Evolutionary conservation across 2,797 vertebrate species (phyloP), one percentile per base, ranked within the genome.

Genomic region (Menidia menidia): DNA sequence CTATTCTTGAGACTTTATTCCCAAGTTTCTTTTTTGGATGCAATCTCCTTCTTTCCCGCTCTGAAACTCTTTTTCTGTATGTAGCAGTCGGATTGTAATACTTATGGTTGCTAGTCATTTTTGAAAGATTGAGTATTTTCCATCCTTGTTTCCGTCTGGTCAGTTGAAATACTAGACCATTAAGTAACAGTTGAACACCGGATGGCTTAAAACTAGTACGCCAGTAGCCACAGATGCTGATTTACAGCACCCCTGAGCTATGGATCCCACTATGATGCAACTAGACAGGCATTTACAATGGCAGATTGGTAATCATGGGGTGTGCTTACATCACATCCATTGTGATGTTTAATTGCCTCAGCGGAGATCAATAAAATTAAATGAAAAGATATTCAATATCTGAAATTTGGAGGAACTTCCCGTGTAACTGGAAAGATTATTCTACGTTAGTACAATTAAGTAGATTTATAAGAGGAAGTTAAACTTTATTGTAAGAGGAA

Each of bases 131-230:
- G 25, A 52, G 25, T 30, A 56, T 75, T 71, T 80, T 64, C 73
- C 70, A 65, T 12, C 65, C 31, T 58, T 57, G 35, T 81, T 63
- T 82, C 61, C 3, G 57, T 81, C 76, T 81, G 74, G 77, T 70
- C 66, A 67, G 64, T 68, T 66, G 65, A 81, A 83, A 86, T 52
- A 68, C 33, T 30, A 52, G 50, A 64, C 52, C 64, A 78, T 87
- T 74, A 85, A 87, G 85, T 73, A 85, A 87, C 87, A 89, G 85
- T 89, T 88, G 67, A 90, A 52, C 66, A 69, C 43, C 54, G 54
- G 68, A 76, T 74, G 76, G 78, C 83, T 82, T 86, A 39, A 39
- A 39, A 6, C 7, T 70, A 60, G 58, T 76, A 44, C 71, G 47
- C 62, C 72, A 76, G 44, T 50, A 68, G 57, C 70, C 58, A 44